Conservation (phyloP, 2,888 invertebrate species). For the Hydropsyche betteni region DNA sequence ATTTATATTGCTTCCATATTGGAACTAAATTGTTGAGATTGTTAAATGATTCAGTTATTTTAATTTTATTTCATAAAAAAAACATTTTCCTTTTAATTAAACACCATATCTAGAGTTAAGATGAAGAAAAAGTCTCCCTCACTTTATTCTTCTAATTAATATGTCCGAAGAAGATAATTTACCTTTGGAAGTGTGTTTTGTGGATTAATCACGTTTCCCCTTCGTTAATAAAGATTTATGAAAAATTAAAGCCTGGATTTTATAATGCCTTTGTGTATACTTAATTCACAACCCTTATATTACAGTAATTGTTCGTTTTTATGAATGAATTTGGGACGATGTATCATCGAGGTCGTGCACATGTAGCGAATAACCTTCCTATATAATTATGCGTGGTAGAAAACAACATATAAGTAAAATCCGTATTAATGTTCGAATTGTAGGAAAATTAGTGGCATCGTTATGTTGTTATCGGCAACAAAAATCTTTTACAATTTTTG, state of each 20-base stretch:
- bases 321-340: neutral
- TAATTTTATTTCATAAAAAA: neutral
- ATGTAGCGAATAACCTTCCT: no score
- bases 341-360: neutral
- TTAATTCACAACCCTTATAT: neutral
- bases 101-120: neutral
- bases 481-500: neutral
- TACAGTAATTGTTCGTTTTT: constrained; percentile 6
- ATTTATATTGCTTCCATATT: neutral
- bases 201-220: constrained; percentile 5
- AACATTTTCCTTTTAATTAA: constrained; percentile 5
- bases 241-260: neutral
- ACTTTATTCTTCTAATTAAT: constrained; percentile 16
- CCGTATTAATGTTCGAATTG: no score
- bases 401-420: no score
- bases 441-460: constrained; percentile 15
- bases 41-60: neutral
- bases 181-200: neutral
- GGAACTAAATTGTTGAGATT: neutral
- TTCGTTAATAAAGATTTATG: neutral
- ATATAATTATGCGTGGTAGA: no score
- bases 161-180: neutral
- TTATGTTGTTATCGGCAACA: neutral
- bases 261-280: neutral
- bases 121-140: neutral